Percentiles rank a stretch among this genome's conserved stretches.
Evolutionary conservation across 2,888 invertebrate species (phyloP).

Genomic region (Dimorphilus gyrociliatus): DNA sequence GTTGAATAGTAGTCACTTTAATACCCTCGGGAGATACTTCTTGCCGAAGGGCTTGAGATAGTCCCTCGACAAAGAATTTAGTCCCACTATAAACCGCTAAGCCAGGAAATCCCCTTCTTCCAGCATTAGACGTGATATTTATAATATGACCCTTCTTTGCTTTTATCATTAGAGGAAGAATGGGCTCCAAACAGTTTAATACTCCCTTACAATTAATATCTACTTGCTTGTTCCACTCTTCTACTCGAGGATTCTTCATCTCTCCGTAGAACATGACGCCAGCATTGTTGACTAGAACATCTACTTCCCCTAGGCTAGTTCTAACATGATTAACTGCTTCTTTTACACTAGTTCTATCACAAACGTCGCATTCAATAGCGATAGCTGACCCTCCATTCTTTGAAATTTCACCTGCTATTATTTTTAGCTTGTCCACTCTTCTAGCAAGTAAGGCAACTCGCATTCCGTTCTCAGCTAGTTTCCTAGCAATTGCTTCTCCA

Average conservation of each 20-base stretch:
- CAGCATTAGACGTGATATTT: conserved; percentile 39
- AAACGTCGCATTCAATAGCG: conserved; percentile 32
- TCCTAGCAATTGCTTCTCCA: conserved; percentile 27
- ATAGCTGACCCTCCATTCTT: conserved; percentile 23
- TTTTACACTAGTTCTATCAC: conserved; percentile 22
- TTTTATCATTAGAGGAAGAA: conserved; percentile 33
- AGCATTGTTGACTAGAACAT: conserved; percentile 37
- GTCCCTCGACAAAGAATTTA: conserved; percentile 39
- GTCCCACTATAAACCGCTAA: conserved; percentile 39
- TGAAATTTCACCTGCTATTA: conserved; percentile 18
- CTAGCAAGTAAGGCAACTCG: conserved; percentile 36
- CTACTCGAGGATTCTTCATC: conserved; percentile 33
- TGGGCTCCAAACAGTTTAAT: conserved; percentile 35
- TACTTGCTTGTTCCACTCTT: conserved; percentile 35
- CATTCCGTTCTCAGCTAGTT: conserved; percentile 29
- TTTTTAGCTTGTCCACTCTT: conserved; percentile 21
- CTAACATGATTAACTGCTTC: background rate
- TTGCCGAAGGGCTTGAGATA: conserved; percentile 33
- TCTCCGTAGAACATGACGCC: conserved; percentile 38
- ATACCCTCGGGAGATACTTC: conserved; percentile 31
- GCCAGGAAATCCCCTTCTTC: conserved; percentile 33
- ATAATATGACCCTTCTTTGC: conserved; percentile 35
- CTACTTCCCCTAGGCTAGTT: conserved; percentile 23
- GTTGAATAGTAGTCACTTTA: conserved; percentile 38
- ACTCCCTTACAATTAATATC: conserved; percentile 38